Conservation (phyloP, 37 sponge, comb jelly and placozoan species). For the Mnemiopsis leidyi region DNA sequence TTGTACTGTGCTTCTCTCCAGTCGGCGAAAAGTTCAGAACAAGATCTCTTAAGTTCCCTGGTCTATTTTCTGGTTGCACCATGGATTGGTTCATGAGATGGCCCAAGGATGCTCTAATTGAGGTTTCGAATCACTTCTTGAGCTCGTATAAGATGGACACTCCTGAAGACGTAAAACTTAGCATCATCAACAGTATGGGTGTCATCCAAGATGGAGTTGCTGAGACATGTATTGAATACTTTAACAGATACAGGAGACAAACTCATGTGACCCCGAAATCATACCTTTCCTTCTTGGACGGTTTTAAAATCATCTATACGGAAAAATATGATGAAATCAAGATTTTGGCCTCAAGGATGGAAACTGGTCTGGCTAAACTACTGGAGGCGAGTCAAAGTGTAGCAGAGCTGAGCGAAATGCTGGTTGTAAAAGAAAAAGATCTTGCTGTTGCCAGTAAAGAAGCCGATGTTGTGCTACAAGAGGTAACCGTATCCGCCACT, state of each 20-base stretch:
- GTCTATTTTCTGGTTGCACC: conserved; percentile 97
- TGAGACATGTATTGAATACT: conserved; percentile 93
- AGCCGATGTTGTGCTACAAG: conserved; percentile 90
- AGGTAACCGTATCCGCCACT: conserved; percentile 93
- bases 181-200: conserved; percentile 94
- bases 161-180: conserved; percentile 78
- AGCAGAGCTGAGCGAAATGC: conserved; percentile 79
- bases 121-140: conserved; percentile 96
- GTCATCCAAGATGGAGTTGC: conserved; percentile 96
- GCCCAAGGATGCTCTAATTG: conserved; percentile 99
- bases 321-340: conserved; percentile 78
- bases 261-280: conserved; percentile 99
- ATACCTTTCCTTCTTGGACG: conserved; percentile 94
- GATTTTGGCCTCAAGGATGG: conserved; percentile 87
- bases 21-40: conserved; percentile 98
- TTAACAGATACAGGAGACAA: conserved; percentile 85
- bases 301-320: conserved; percentile 89
- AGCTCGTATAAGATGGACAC: conserved; percentile 81
- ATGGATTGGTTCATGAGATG: conserved; percentile 99
- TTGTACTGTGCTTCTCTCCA: conserved; percentile 99
- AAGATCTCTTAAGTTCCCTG: conserved; percentile 95
- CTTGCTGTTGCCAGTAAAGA: conserved; percentile 84
- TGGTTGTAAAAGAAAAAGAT: conserved; percentile 94
- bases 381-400: conserved; percentile 91
- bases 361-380: conserved; percentile 92